Percentiles rank a stretch among this genome's conserved stretches.
phyloP scores from a whole-genome alignment of 2,797 vertebrate species.

The Chelon labrosus region DNA sequence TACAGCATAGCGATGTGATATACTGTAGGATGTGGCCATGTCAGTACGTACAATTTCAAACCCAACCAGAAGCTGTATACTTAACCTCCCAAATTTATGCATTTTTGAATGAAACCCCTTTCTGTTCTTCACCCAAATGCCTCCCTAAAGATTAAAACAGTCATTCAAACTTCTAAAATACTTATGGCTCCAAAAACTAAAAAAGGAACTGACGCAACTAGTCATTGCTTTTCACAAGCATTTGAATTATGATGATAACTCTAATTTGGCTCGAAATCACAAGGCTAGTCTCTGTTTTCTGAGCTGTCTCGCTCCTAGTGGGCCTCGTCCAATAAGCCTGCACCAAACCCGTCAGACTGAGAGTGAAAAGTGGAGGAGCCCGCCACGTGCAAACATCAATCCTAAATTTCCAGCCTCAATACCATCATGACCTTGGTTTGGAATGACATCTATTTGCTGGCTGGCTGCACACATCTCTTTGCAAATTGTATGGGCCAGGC shows the following conservation, averaged over 20 bases:
- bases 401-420: constrained; percentile 83
- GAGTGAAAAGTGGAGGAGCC: constrained; percentile 75
- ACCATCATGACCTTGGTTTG: constrained; percentile 86
- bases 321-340: constrained; percentile 65
- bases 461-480: constrained; percentile 88
- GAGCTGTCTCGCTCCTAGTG: constrained; percentile 44
- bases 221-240: constrained; percentile 18
- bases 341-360: constrained; percentile 66
- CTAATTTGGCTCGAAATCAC: constrained; percentile 58
- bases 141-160: constrained; percentile 11
- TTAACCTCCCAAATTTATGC: background rate
- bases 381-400: constrained; percentile 84
- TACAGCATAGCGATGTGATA: background rate
- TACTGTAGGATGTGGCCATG: background rate
- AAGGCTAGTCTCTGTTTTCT: constrained; percentile 44
- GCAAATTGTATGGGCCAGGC: constrained; percentile 86
- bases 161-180: constrained; percentile 20
- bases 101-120: background rate
- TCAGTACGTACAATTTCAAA: background rate
- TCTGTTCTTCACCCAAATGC: background rate
- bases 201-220: background rate
- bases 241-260: constrained; percentile 25
- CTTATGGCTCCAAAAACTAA: background rate
- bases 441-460: constrained; percentile 89
- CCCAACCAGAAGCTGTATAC: constrained; percentile 1